Base-by-base conservation (phyloP, 2,888 invertebrate species). In the Chymomyza amoena region DNA sequence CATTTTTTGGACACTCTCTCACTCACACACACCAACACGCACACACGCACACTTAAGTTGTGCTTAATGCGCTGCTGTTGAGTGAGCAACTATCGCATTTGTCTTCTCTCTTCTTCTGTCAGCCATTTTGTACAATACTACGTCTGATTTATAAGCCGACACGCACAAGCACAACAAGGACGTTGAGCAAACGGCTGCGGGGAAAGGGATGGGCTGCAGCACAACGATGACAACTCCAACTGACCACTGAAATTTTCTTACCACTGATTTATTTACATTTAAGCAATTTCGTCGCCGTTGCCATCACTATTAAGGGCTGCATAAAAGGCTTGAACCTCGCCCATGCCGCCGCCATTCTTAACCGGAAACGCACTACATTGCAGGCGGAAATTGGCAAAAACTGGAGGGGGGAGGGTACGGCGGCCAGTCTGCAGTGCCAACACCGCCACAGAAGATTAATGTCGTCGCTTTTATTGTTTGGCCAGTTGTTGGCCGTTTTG, bases 211-310 rank as follows among this genome's bases (percentile, higher is more conserved):
- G 20, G 16, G 54, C 18, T 51, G 61, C 74, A 54, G 76, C 65
- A 61, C 52, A 15, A 18, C 28, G 51, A 52, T 36, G 36, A 52
- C 25, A 61, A 4, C 50, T n/a, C 54, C 7, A 60, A 69, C 62
- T 85, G 89, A 88, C 89, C 89, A 83, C 89, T 88, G 87, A 87
- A 88, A 87, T 89, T 90, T 90, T 83, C 87, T 84, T 84, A 84
- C 88, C 77, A 80, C 86, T 89, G 89, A 89, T 89, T 89, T 89
- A 89, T 90, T 84, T 86, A 80, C 80, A 84, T 88, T 84, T 87
- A 89, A 87, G 88, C 89, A 89, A 89, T 90, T 89, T 89, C 88
- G 86, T 75, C 87, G 88, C 64, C 71, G 72, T 72, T 66, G 39
- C 70, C 77, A 75, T 69, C 54, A 20, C 20, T 54, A 45, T 20